Percentiles rank a stretch among this genome's conserved stretches.
phyloP scores from a whole-genome alignment of 2,888 invertebrate genomes.

The Tetranychus truncatus region DNA sequence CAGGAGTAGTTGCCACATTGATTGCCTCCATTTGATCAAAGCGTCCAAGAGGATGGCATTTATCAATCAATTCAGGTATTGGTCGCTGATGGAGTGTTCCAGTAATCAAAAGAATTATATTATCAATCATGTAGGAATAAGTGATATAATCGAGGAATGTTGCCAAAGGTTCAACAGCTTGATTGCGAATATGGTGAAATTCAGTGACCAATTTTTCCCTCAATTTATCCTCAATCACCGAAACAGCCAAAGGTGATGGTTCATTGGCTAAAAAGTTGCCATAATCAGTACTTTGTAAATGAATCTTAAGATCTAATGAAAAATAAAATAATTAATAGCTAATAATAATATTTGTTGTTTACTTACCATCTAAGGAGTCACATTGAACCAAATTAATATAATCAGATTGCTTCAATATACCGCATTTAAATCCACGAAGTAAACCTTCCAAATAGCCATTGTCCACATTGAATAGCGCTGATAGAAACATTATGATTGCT shows the following conservation, averaged over 20 bases:
- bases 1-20: conserved; percentile 94
- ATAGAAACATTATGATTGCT: background rate
- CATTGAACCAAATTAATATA: conserved; percentile 98
- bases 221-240: conserved; percentile 92
- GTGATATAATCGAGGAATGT: conserved; percentile 98
- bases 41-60: conserved; percentile 91
- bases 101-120: conserved; percentile 65
- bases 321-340: background rate
- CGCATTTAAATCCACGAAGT: conserved; percentile 94
- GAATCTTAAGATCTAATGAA: conserved; percentile 67
- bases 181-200: conserved; percentile 92
- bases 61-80: conserved; percentile 91
- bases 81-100: conserved; percentile 96
- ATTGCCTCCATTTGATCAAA: conserved; percentile 99
- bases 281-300: conserved; percentile 96
- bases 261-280: conserved; percentile 98
- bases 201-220: conserved; percentile 96
- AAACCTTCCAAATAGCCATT: conserved; percentile 94
- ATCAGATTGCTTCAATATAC: conserved; percentile 85
- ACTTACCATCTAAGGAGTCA: conserved; percentile 65
- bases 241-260: conserved; percentile 74
- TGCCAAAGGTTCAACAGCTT: conserved; percentile 87
- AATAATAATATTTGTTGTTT: background rate
- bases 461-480: conserved; percentile 71
- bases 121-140: conserved; percentile 97